Conservation (phyloP, 2,888 invertebrate genomes). For the Hemicrepidius hirtus region DNA sequence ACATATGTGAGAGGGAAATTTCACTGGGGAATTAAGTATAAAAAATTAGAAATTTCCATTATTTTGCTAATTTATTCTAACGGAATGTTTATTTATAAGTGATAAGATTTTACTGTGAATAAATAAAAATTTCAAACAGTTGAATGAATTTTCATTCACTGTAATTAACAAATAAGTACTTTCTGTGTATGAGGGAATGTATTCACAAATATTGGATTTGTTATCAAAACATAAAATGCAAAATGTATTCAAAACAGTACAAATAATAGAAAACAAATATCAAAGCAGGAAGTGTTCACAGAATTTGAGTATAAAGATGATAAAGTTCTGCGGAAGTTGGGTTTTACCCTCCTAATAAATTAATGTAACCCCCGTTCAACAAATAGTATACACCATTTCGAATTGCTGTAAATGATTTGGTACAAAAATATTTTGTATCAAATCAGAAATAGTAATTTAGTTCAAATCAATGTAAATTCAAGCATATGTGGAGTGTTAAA, state of each 20-base stretch:
- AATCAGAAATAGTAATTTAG: slow-evolving; percentile 42
- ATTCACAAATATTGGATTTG: slow-evolving; percentile 9
- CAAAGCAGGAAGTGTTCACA: slow-evolving; percentile 26
- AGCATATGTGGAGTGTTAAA: slow-evolving; percentile 50
- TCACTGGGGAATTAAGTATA: no score
- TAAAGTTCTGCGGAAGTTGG: slow-evolving; percentile 30
- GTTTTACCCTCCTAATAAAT: slow-evolving; percentile 31
- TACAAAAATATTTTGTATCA: slow-evolving; percentile 23
- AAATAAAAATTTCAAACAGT: no score
- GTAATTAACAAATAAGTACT: no score
- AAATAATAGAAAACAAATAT: slow-evolving; percentile 18
- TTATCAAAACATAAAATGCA: not conserved
- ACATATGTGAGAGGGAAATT: no score
- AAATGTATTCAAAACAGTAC: slow-evolving; percentile 16
- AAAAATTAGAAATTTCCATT: no score
- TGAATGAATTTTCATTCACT: no score
- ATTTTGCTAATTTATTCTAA: no score
- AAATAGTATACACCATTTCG: slow-evolving; percentile 35
- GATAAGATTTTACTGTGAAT: no score
- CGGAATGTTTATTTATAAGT: no score
- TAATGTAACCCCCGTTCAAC: slow-evolving; percentile 41
- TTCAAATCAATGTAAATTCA: slow-evolving; percentile 41
- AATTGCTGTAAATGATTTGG: slow-evolving; percentile 44
- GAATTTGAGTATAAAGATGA: slow-evolving; percentile 32
- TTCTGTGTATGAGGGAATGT: slow-evolving; percentile 1